Base-by-base conservation (phyloP, 64 coral and sea anemone genomes). In the Orbicella faveolata region DNA sequence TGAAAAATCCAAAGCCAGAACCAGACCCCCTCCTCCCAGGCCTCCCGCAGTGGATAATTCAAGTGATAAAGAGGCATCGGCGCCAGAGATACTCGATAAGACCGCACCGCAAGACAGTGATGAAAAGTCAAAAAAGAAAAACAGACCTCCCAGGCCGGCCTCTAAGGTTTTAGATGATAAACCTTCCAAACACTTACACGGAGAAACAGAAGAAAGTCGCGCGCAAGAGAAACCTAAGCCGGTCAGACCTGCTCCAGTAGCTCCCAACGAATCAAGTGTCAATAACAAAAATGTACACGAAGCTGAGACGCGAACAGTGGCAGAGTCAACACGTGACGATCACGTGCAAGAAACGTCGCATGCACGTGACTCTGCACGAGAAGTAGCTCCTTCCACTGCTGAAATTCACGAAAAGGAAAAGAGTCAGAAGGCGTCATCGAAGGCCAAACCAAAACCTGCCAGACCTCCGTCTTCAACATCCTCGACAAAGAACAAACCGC, bases 371-470 rank as follows among this genome's bases (percentile, higher is more conserved):
- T 72, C 63, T 12, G 61, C 34, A 61, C 63, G 10, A 19, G 61
- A 79, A 54, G 41, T 3, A 39, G 75, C 18, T 21, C 37, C 20
- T 9, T 78, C 75, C 51, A 23, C 35, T 44, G 41, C 63, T 54
- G 65, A 78, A 51, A 23, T 15, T 41, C 61, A 33, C 7, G 30
- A 73, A 63, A 34, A 39, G 30, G 48, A 83, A 12, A 39, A 26
- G 14, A 61, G n/a, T 67, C 55, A 65, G 65, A 77, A 63, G 52
- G 90, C 87, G 1, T 52, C 87, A 9, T 75, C 73, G 8, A 90
- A 90, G 79, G 36, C 62, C 15, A 93, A 90, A 84, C 20, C 87
- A 6, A 87, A 80, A 90, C 85, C 86, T 13, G 62, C 74, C 18
- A 74, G 80, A 8, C 90, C 90, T 80, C 75, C 62, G 26, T 75